Evolutionary conservation across 2,797 vertebrate species (phyloP).

Genomic region (Buceros bicornis): DNA sequence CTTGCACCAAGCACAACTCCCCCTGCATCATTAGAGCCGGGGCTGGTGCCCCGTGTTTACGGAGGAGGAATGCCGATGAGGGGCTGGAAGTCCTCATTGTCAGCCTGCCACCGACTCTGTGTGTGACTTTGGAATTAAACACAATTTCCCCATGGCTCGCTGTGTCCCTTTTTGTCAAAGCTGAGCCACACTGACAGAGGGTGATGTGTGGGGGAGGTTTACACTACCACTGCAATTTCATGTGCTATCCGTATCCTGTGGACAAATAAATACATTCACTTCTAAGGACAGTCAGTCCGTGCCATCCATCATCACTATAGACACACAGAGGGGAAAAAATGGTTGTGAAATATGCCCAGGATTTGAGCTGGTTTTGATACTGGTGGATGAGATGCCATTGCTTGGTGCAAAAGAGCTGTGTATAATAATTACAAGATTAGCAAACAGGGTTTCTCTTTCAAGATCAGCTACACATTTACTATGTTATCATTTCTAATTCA

Average conservation of each 20-base stretch:
- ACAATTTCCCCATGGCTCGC: conserved; percentile 70
- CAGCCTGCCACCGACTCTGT: conserved; percentile 65
- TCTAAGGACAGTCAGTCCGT: conserved; percentile 69
- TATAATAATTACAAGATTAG: conserved; percentile 16
- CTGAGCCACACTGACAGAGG: conserved; percentile 70
- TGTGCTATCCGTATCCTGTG: conserved; percentile 69
- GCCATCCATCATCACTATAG: conserved; percentile 71
- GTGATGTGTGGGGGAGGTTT: conserved; percentile 76
- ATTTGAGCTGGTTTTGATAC: conserved; percentile 37
- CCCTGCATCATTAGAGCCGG: background rate
- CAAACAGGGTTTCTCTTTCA: conserved; percentile 37
- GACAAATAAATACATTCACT: conserved; percentile 76
- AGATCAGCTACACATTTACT: conserved; percentile 48
- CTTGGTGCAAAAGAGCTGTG: conserved; percentile 5
- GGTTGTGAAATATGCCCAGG: conserved; percentile 59
- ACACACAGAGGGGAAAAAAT: conserved; percentile 55
- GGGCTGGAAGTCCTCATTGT: conserved; percentile 60
- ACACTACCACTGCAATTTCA: conserved; percentile 68
- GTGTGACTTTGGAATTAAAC: conserved; percentile 76
- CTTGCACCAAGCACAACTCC: background rate
- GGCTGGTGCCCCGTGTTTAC: conserved; percentile 34
- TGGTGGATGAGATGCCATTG: conserved; percentile 17
- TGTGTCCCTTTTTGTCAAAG: conserved; percentile 75
- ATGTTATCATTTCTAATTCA: conserved; percentile 64
- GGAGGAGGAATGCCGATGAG: conserved; percentile 57